phyloP scores from a whole-genome alignment of 2,113 vertebrate species.

The Etheostoma spectabile region DNA sequence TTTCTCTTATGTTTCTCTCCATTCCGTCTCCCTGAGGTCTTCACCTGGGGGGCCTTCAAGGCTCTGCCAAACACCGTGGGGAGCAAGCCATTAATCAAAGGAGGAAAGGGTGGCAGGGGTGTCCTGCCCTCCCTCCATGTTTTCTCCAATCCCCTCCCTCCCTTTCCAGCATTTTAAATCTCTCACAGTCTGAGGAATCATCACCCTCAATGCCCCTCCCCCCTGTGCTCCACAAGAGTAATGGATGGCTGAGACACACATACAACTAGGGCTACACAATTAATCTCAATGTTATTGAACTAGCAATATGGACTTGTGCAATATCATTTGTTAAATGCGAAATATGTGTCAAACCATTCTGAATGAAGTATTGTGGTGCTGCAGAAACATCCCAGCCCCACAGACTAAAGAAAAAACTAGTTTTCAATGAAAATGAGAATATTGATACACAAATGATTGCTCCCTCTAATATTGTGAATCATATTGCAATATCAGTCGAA shows the following conservation, averaged over 20 bases:
- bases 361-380: no score
- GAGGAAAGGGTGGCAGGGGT: constrained; percentile 29
- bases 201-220: constrained; percentile 23
- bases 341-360: no score
- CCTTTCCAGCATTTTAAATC: constrained; percentile 49
- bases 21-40: constrained; percentile 34
- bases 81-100: constrained; percentile 61
- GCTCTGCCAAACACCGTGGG: constrained; percentile 25
- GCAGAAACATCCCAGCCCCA: no score
- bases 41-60: constrained; percentile 53
- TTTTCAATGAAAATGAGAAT: no score
- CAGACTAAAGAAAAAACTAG: no score
- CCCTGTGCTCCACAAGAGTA: neutral
- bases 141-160: constrained; percentile 16
- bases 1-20: constrained; percentile 3
- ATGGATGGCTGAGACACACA: constrained; percentile 17
- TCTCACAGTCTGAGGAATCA: constrained; percentile 37
- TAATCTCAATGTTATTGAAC: no score
- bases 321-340: no score
- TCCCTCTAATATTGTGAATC: no score
- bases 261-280: no score
- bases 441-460: no score
- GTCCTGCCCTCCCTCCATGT: constrained; percentile 45
- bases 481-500: no score
- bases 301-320: no score